Conservation (phyloP, 2,797 vertebrate species). For the Distichodus sexfasciatus region DNA sequence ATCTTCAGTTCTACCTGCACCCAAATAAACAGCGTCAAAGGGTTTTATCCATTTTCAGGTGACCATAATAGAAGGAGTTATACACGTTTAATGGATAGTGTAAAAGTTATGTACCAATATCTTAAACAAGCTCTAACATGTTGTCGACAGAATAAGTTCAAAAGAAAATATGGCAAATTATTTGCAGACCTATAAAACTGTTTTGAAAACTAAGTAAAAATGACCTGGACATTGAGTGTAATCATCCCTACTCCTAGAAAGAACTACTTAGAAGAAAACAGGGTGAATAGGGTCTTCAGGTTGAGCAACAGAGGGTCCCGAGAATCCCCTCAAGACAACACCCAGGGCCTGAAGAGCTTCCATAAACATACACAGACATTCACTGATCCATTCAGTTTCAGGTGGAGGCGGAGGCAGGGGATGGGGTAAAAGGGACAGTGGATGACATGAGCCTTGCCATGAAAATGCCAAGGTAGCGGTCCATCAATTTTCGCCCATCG, state of each 20-base stretch:
- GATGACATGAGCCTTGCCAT: slow-evolving; percentile 54
- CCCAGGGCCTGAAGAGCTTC: slow-evolving; percentile 42
- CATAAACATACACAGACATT: slow-evolving; percentile 36
- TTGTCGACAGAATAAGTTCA: too few species aligned
- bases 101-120: too few species aligned
- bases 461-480: slow-evolving; percentile 68
- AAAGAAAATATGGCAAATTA: too few species aligned
- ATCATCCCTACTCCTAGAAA: background rate
- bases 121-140: too few species aligned
- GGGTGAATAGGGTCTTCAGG: slow-evolving; percentile 32
- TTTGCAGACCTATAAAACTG: too few species aligned
- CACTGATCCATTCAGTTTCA: slow-evolving; percentile 57
- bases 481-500: slow-evolving; percentile 73
- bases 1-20: slow-evolving; percentile 92
- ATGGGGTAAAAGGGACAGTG: slow-evolving; percentile 39
- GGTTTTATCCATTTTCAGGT: too few species aligned
- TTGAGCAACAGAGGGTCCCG: slow-evolving; percentile 12
- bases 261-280: slow-evolving; percentile 40
- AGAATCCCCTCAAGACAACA: slow-evolving; percentile 38
- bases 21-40: too few species aligned
- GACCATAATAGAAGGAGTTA: too few species aligned
- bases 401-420: slow-evolving; percentile 42
- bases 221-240: slow-evolving; percentile 15
- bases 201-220: background rate
- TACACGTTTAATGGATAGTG: too few species aligned